A percentile compares a stretch with the other conserved stretches of the same genome.
Conservation (phyloP, 2,113 vertebrate species). For the Amia ocellicauda region DNA sequence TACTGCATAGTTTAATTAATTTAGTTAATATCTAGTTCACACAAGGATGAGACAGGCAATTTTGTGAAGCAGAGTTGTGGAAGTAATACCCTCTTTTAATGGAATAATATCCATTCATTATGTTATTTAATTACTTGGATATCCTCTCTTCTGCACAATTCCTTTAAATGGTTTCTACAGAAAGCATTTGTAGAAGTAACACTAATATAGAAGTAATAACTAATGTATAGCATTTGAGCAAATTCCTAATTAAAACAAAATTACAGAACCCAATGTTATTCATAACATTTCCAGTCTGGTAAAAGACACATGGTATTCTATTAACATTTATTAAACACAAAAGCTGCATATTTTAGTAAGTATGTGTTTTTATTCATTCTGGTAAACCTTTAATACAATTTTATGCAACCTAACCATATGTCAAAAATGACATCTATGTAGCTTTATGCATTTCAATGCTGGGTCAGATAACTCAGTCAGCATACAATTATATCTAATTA, state of each 20-base stretch:
- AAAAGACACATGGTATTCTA: too few relatives aligned
- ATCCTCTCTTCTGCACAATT: background rate
- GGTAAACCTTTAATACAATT: background rate
- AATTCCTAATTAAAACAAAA: too few relatives aligned
- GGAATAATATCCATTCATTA: constrained; percentile 1
- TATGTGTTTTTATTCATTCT: too few relatives aligned
- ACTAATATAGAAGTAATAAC: too few relatives aligned
- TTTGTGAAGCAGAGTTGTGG: background rate
- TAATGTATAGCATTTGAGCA: too few relatives aligned
- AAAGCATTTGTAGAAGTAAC: background rate
- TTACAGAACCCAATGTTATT: too few relatives aligned
- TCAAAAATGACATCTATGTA: background rate
- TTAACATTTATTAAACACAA: too few relatives aligned
- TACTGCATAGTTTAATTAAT: background rate
- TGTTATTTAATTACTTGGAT: background rate
- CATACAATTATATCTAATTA: background rate
- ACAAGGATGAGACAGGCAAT: background rate
- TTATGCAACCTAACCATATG: background rate
- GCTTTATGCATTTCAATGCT: background rate
- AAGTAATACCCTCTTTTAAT: background rate
- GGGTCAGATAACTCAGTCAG: background rate
- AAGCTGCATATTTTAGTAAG: too few relatives aligned
- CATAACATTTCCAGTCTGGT: too few relatives aligned
- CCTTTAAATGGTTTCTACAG: background rate
- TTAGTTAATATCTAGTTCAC: background rate